Percentiles rank a stretch among this genome's conserved stretches.
Conservation (phyloP, 1,140 invertebrate species). For the Pseudomyrmex pallidus region DNA sequence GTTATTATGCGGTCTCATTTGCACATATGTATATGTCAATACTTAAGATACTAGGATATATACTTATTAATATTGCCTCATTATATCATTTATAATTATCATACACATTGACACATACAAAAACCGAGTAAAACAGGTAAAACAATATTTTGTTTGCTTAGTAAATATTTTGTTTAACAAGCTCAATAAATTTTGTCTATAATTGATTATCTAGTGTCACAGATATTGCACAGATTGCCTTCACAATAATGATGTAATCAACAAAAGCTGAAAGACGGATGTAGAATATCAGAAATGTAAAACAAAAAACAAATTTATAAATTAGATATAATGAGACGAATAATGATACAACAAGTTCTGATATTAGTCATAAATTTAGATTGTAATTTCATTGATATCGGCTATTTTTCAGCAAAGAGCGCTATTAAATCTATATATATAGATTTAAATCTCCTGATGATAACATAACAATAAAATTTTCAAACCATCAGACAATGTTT, state of each 20-base stretch:
- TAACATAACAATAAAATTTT: background rate
- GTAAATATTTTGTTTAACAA: background rate
- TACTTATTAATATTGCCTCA: background rate
- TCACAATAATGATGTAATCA: background rate
- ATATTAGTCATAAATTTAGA: background rate
- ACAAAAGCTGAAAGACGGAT: background rate
- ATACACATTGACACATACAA: no score
- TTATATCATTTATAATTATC: background rate
- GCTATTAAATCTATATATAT: background rate
- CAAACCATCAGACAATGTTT: no score
- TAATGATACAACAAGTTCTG: slow-evolving; percentile 7
- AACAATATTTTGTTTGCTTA: no score
- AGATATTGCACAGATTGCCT: slow-evolving; percentile 22
- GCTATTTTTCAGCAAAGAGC: background rate
- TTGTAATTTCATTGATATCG: slow-evolving; percentile 20
- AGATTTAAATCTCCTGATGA: background rate
- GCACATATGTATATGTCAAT: background rate
- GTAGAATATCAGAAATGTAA: background rate
- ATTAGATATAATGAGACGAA: background rate
- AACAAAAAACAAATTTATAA: background rate
- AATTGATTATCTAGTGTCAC: background rate
- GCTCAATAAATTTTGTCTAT: slow-evolving; percentile 1
- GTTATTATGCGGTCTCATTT: no score
- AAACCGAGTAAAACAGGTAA: no score
- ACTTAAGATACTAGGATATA: background rate